A percentile compares a stretch with the other conserved stretches of the same genome.
These are phyloP conservation scores for Pollenia amentaria DNA, from an alignment of 2,888 invertebrate species.

Conservation along the genomic window DNA sequence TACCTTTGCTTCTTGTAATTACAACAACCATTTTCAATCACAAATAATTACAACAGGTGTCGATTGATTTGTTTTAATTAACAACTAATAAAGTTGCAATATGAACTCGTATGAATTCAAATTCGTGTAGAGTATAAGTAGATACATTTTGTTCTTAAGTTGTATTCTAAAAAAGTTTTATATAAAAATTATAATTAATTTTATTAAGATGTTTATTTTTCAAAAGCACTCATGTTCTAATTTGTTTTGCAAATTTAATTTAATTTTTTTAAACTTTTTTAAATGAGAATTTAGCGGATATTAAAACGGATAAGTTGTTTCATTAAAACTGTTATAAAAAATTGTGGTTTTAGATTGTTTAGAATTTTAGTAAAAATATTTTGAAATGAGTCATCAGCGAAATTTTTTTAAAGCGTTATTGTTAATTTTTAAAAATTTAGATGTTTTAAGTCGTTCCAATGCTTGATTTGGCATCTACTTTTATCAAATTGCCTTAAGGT, in stretches of 20 bases:
- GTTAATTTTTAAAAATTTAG: no score
- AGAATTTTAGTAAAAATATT: no score
- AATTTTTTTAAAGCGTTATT: no score
- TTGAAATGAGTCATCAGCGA: no score
- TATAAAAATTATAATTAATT: slow-evolving; percentile 18
- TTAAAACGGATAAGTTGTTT: slow-evolving; percentile 17
- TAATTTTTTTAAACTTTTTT: background rate
- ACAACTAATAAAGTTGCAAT: background rate
- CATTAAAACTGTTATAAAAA: background rate
- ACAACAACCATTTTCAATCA: background rate
- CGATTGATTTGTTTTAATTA: slow-evolving; percentile 13
- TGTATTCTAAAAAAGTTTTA: background rate
- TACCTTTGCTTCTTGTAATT: slow-evolving; percentile 17
- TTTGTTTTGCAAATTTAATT: slow-evolving; percentile 51
- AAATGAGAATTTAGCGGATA: slow-evolving; percentile 39
- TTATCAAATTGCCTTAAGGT: no score
- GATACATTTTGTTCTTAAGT: background rate
- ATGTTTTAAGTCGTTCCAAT: no score
- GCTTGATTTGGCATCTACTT: no score
- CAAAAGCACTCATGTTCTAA: slow-evolving; percentile 28
- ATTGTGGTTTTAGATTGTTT: no score
- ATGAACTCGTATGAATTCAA: background rate
- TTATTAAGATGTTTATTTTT: slow-evolving; percentile 14
- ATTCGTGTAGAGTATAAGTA: background rate
- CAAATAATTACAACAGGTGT: slow-evolving; percentile 31